Conservation (phyloP, 1,140 invertebrate genomes). For the Luehdorfia chinensis region DNA sequence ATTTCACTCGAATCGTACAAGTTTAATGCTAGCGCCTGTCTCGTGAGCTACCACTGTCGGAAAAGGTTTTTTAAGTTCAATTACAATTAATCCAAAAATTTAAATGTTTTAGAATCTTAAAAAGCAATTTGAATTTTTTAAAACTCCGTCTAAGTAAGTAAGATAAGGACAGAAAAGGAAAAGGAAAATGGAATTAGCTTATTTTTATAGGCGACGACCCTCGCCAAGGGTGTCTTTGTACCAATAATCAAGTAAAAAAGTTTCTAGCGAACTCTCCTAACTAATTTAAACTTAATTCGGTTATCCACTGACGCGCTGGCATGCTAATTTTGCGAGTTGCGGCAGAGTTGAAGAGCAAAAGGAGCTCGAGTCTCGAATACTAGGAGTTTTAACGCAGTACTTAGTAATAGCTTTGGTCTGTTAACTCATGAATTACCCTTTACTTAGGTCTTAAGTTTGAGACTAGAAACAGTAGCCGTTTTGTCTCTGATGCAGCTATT, state of each 20-base stretch:
- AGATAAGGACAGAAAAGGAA: conserved; percentile 9
- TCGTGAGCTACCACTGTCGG: too few relatives aligned
- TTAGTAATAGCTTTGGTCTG: not conserved
- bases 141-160: conserved; percentile 4
- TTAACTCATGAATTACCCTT: not conserved
- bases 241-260: conserved; percentile 23
- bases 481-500: not conserved
- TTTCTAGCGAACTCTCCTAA: conserved; percentile 17
- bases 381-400: not conserved
- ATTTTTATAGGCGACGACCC: conserved; percentile 16
- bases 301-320: conserved; percentile 18
- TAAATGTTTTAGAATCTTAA: too few relatives aligned
- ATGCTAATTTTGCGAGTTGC: conserved; percentile 21
- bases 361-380: conserved; percentile 3
- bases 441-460: not conserved
- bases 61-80: too few relatives aligned
- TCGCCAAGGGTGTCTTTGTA: conserved; percentile 15
- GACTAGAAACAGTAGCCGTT: not conserved
- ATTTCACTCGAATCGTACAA: too few relatives aligned
- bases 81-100: too few relatives aligned
- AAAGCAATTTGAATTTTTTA: conserved; percentile 3
- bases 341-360: not conserved
- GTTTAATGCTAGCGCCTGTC: too few relatives aligned
- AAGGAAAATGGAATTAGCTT: conserved; percentile 12
- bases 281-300: conserved; percentile 29